phyloP scores from a whole-genome alignment of 2,888 invertebrate genomes.

The Tinea pellionella region DNA sequence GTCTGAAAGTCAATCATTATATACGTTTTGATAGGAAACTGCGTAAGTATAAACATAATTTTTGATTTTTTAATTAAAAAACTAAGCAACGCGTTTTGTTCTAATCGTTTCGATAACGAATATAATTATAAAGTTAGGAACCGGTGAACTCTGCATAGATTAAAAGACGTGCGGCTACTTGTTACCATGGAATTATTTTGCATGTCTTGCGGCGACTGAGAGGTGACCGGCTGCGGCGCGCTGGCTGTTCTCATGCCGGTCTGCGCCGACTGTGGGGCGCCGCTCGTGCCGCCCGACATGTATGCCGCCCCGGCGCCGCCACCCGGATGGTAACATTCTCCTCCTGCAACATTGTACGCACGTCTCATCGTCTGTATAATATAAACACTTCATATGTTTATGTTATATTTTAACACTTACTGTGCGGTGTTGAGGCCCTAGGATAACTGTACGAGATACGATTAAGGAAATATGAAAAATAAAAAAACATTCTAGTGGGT shows the following conservation, averaged over 20 bases:
- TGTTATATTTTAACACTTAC: conserved; percentile 33
- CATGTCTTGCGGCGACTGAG: conserved; percentile 49
- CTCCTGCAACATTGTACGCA: conserved; percentile 31
- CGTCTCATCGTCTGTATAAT: not conserved
- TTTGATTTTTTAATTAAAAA: not conserved
- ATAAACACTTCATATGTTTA: not conserved
- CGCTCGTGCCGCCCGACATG: conserved; percentile 38
- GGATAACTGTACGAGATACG: conserved; percentile 49
- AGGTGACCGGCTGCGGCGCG: conserved; percentile 49
- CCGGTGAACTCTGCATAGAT: not conserved
- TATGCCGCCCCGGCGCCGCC: conserved; percentile 43
- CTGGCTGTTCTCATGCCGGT: conserved; percentile 42
- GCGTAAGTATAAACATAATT: not conserved
- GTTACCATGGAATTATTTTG: conserved; percentile 50
- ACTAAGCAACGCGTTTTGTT: not conserved
- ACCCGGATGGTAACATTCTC: conserved; percentile 55
- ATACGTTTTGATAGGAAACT: not conserved
- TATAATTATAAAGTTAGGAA: not conserved
- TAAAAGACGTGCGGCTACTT: not conserved
- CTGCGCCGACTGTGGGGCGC: conserved; percentile 40
- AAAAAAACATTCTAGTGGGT: too few relatives aligned
- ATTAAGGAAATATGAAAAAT: conserved; percentile 36
- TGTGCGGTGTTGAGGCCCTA: conserved; percentile 63
- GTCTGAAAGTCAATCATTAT: not conserved
- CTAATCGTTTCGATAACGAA: not conserved